Evolutionary conservation across 2,797 vertebrate species (phyloP).

Genomic region (Gallirallus australis): DNA sequence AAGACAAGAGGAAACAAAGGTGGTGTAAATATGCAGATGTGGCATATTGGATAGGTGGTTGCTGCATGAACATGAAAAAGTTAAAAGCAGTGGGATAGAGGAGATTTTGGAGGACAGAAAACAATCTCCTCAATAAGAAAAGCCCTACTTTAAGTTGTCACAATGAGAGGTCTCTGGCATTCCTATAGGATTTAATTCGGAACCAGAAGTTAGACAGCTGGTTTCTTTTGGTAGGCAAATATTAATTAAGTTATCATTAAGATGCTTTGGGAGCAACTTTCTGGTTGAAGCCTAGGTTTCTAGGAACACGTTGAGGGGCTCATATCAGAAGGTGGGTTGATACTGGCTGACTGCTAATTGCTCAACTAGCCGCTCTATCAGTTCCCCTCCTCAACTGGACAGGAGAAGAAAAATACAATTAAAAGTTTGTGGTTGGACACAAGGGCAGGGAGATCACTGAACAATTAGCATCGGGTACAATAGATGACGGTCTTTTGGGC

Average conservation of each 20-base stretch:
- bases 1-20: background rate
- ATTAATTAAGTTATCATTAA: background rate
- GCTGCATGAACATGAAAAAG: background rate
- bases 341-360: background rate
- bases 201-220: background rate
- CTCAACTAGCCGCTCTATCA: background rate
- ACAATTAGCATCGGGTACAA: fast-evolving
- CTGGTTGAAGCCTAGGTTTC: background rate
- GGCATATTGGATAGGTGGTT: background rate
- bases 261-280: background rate
- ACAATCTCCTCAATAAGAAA: background rate
- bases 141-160: background rate
- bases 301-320: background rate
- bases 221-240: background rate
- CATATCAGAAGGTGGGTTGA: background rate
- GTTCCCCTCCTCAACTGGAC: background rate
- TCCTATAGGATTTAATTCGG: background rate
- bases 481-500: background rate
- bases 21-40: background rate
- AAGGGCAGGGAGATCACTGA: background rate
- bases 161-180: background rate
- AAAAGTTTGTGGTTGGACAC: background rate
- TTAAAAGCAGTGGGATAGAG: background rate
- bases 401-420: background rate
- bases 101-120: background rate